Base-by-base conservation (phyloP, 2,113 vertebrate genomes). In the Electrona antarctica region DNA sequence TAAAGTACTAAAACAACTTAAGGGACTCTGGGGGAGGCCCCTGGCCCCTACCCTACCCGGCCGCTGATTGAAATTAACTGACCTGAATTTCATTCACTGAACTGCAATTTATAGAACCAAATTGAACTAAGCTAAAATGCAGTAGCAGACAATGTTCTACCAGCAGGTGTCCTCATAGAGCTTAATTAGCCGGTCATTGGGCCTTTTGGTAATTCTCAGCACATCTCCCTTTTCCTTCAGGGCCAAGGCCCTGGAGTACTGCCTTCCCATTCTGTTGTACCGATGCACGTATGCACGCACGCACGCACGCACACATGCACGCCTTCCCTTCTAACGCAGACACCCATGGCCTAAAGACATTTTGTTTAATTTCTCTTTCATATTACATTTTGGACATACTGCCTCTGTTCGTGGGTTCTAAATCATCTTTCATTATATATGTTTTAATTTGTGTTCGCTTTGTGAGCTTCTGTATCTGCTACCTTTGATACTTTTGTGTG, bases 81-180 rank as follows among this genome's bases (percentile, higher is more conserved):
- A 41, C 33, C 33, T 41, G 33, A 41, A 41, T 41, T 3, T 41
- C 3, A 41, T 41, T 41, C 33, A 41, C 33, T 41, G 33, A 41
- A 28, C 8, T 54, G 52, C n/a, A 13, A 11, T n/a, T 13, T 54
- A 13, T 54, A 54, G 6, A 54, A 54, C 52, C 12, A n/a, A 13
- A 54, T n/a, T 41, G 33, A 3, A 41, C 33, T 41, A 12, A 10
- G n/a, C 9, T 12, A 33, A 33, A 3, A 33, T 8, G 21, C 48
- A 45, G 21, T 49, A 60, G 64, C 69, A 21, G 21, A 21, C 21
- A 57, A 14, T 0, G 0, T 78, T 50, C 63, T 11, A 64, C 87
- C 90, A 88, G 69, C 64, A 83, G 90, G 74, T 67, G 90, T 80
- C 87, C 73, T 73, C 56, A 48, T 8, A 70, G 57, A 64, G 60